Evolutionary conservation across 2,113 vertebrate genomes (phyloP).

Genomic region (Phyllostomus discolor): DNA sequence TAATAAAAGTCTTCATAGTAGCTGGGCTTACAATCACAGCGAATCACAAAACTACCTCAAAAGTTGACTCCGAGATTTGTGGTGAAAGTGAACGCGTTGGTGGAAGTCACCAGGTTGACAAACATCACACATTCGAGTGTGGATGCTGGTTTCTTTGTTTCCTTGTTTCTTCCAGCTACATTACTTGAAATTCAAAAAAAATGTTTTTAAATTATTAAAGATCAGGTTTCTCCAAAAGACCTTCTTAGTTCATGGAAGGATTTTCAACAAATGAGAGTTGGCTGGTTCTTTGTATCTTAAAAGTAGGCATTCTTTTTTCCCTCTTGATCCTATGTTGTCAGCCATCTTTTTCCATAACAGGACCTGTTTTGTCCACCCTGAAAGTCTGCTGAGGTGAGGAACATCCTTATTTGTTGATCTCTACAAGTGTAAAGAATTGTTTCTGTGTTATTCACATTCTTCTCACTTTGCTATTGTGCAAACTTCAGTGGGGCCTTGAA

Average conservation of each 20-base stretch:
- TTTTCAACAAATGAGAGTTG: neutral
- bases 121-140: neutral
- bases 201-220: neutral
- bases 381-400: neutral
- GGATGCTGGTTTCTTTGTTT: neutral
- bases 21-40: neutral
- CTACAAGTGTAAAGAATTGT: neutral
- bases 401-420: neutral
- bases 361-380: neutral
- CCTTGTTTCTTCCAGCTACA: constrained; percentile 2
- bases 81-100: neutral
- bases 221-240: neutral
- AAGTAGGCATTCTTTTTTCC: neutral
- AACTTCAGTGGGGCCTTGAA: neutral
- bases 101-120: neutral
- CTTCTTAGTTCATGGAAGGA: neutral
- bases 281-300: neutral
- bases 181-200: neutral
- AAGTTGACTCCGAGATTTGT: neutral
- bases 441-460: neutral
- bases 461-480: neutral
- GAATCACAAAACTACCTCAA: neutral
- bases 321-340: neutral
- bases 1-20: constrained; percentile 26
- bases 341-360: neutral